These are phyloP conservation scores for Tridacna crocea DNA, from an alignment of 2,888 invertebrate species.

Conservation along the genomic window DNA sequence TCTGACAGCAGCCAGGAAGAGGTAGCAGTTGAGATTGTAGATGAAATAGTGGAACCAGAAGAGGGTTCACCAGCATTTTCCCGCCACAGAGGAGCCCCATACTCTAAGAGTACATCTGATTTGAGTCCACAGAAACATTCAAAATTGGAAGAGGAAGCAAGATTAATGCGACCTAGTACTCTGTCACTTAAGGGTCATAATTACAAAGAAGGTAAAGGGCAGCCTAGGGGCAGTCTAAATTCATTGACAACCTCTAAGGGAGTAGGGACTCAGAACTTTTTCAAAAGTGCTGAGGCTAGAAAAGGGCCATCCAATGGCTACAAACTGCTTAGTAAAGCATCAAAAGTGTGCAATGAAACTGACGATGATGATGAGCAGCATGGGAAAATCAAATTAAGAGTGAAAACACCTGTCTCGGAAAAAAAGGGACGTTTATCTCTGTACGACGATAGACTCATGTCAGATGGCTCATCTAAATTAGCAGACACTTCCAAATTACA, in stretches of 20 bases:
- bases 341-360: constrained; percentile 19
- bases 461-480: constrained; percentile 51
- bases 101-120: constrained; percentile 75
- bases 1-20: not conserved
- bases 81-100: constrained; percentile 62
- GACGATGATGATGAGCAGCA: constrained; percentile 34
- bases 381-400: constrained; percentile 73
- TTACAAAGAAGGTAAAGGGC: constrained; percentile 55
- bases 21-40: not conserved
- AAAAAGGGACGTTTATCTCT: constrained; percentile 89
- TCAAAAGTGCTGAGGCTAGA: constrained; percentile 33
- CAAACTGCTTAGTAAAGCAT: constrained; percentile 36
- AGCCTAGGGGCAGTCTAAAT: constrained; percentile 49
- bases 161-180: constrained; percentile 70
- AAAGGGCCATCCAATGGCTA: constrained; percentile 41
- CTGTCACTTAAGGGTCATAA: constrained; percentile 76
- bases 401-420: constrained; percentile 74
- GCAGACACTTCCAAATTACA: constrained; percentile 39
- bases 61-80: constrained; percentile 42
- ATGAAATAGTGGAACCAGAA: not conserved
- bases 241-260: constrained; percentile 44
- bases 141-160: constrained; percentile 52
- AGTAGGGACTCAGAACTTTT: constrained; percentile 38
- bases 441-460: constrained; percentile 95
- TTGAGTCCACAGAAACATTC: constrained; percentile 66